Base-by-base conservation (phyloP, 2,113 vertebrate species). In the Syngnathoides biaculeatus region DNA sequence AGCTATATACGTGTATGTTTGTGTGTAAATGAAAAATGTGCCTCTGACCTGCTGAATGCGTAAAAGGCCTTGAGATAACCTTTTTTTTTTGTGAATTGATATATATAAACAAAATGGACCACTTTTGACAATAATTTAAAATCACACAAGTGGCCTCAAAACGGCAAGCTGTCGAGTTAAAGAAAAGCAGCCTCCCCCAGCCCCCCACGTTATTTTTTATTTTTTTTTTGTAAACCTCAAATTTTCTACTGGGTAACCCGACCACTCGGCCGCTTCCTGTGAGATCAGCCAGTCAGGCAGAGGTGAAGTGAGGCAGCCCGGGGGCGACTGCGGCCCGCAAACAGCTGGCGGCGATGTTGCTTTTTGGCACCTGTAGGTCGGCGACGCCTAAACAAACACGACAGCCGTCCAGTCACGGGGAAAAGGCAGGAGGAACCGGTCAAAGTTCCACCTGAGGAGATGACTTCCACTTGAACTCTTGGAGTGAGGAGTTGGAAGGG, bases 221-320 rank as follows among this genome's bases (percentile, higher is more conserved):
- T 70, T 70, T 84, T 84, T 82, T 82, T 86, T 89, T 82, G 80
- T 86, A 87, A 87, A 87, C 82, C 87, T 88, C 85, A 89, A 86
- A 87, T 87, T 86, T 90, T 86, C 84, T 82, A 83, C 86, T 79
- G 75, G 82, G 79, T 87, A 90, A 90, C 81, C 84, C 67, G 65
- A 88, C 84, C 87, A 82, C 86, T 90, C 89, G 86, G 87, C 83
- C 75, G 38, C 80, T 86, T 86, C 85, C 86, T 87, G 87, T 80
- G 82, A 85, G 80, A 85, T 87, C 84, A 74, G 83, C 73, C 85
- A 78, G 85, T 79, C 80, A 75, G 65, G 79, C 77, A 73, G 79
- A 12, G 74, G 77, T 78, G 75, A 86, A 83, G 79, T 77, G 74
- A 64, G 78, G 84, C 79, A 62, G 56, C 27, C 67, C 69, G 56